Base-by-base conservation (phyloP, 2,888 invertebrate genomes). In the Dromius quadrimaculatus region DNA sequence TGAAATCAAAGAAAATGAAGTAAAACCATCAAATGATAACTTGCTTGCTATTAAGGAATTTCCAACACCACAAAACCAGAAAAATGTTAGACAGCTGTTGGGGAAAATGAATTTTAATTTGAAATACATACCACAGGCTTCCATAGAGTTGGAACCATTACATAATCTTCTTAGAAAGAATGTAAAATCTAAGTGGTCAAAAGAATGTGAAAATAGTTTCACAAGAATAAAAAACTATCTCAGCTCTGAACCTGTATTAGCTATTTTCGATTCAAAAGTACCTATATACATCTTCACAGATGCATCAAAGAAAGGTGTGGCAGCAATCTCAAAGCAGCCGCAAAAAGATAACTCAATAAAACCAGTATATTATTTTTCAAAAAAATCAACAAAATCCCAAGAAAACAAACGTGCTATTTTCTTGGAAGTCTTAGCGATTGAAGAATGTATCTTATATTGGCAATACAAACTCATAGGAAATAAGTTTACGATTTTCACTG, bases 371-470 rank as follows among this genome's bases (percentile, higher is more conserved):
- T 70, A 70, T 47, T 62, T 64, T n/a, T 70, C 70, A 47, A 62
- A 74, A 65, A 74, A 73, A 71, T 64, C 72, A 15, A 73, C 69
- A 15, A 65, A 71, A 2, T 22, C 47, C 3, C 70, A 73, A 72
- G 71, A 71, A 32, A 59, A 20, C 8, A 71, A 70, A 70, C 71
- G 64, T 61, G 73, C 71, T 69, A 64, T 17, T 20, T 65, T 59
- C 32, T 64, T 75, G 23, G 76, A 76, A 74, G 74, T 74, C 34
- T 15, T 74, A 41, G 73, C 74, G 20, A 75, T 75, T 2, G 74
- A 75, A 69, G 74, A 75, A 65, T 71, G 73, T 19, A 36, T 76
- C 28, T 72, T 66, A 47, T 75, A 74, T 47, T 76, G 76, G 74
- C 73, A 74, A 66, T 69, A 75, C 50, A 75, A 72, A 68, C 22